Conservation (phyloP, 2,113 vertebrate genomes). For the Callaeas wilsoni region DNA sequence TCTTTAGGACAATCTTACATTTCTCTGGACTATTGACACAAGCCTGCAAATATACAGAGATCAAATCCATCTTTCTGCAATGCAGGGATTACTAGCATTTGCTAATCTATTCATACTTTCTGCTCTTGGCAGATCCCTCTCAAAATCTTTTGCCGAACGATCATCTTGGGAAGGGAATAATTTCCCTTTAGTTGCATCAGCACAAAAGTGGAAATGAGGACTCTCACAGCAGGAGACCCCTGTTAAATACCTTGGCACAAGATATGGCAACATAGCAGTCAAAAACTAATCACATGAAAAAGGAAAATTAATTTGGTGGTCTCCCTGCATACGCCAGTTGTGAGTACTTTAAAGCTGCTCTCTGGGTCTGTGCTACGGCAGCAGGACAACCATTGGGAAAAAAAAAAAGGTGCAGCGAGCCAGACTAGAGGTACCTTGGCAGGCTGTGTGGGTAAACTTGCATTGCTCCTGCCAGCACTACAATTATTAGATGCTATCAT, state of each 20-base stretch:
- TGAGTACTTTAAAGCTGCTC: conserved; percentile 28
- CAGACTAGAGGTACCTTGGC: conserved; percentile 39
- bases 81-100: not conserved
- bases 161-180: not conserved
- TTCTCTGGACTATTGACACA: not conserved
- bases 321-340: not conserved
- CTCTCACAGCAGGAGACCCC: not conserved
- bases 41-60: not conserved
- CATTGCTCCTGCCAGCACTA: not conserved
- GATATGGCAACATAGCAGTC: not conserved
- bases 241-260: not conserved
- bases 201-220: not conserved
- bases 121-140: not conserved
- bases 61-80: not conserved
- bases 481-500: conserved; percentile 58
- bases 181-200: not conserved
- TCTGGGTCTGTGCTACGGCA: not conserved
- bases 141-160: not conserved
- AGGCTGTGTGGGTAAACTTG: conserved; percentile 16
- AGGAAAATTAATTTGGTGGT: conserved; percentile 54
- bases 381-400: not conserved
- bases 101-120: not conserved
- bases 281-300: conserved; percentile 58
- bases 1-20: not conserved
- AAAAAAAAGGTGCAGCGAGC: not conserved